Conservation (phyloP, 2,888 invertebrate genomes). For the Podabrus alpinus region DNA sequence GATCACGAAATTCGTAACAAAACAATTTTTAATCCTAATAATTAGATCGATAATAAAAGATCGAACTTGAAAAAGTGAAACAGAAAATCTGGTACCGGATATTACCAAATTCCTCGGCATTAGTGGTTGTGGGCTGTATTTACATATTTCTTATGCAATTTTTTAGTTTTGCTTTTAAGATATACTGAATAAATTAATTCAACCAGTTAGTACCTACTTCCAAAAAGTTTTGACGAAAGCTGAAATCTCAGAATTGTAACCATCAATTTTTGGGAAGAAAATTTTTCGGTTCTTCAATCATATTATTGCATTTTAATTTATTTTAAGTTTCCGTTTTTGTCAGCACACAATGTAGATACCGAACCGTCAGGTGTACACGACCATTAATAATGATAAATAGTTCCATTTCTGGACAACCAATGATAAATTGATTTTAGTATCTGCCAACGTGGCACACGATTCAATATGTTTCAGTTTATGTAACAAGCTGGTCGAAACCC, state of each 20-base stretch:
- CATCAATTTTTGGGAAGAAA: too few species aligned
- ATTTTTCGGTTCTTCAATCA: too few species aligned
- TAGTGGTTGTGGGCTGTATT: background rate
- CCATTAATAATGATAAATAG: slow-evolving; percentile 32
- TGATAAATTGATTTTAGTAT: slow-evolving; percentile 32
- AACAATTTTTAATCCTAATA: background rate
- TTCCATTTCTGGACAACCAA: slow-evolving; percentile 28
- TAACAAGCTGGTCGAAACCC: slow-evolving; percentile 23
- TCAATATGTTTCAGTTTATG: slow-evolving; percentile 25
- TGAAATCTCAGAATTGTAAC: too few species aligned
- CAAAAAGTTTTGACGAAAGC: background rate
- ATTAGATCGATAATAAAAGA: background rate
- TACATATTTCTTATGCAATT: slow-evolving; percentile 2
- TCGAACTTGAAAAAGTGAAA: background rate
- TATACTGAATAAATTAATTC: background rate
- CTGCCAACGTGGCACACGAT: slow-evolving; percentile 26
- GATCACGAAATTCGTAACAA: background rate
- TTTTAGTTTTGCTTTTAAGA: background rate
- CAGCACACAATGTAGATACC: slow-evolving; percentile 29
- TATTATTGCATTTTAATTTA: background rate
- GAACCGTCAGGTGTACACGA: slow-evolving; percentile 30
- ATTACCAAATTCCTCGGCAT: background rate
- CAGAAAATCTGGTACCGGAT: background rate
- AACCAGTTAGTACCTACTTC: background rate
- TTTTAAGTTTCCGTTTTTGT: slow-evolving; percentile 9